A percentile compares a stretch with the other conserved stretches of the same genome.
Evolutionary conservation across 2,888 invertebrate genomes (phyloP).

Genomic region (Exocentrus adspersus): DNA sequence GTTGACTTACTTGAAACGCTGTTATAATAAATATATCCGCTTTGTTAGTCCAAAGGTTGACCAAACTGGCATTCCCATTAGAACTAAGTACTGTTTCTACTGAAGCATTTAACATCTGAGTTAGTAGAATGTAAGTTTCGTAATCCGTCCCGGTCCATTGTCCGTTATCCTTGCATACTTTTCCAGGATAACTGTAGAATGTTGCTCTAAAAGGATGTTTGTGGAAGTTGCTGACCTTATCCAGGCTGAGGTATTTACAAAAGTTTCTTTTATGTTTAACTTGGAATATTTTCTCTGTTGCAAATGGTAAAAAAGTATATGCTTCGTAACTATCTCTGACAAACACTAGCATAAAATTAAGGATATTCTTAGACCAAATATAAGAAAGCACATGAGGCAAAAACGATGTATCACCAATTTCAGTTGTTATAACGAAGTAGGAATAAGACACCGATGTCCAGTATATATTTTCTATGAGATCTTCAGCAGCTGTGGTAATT

Average conservation of each 20-base stretch:
- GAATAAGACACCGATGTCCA: neutral
- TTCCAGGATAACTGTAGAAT: neutral
- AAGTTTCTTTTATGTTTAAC: neutral
- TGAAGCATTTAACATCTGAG: constrained; percentile 20
- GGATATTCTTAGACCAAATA: constrained; percentile 1
- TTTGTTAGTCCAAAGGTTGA: constrained; percentile 1
- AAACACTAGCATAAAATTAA: constrained; percentile 2
- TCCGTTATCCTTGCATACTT: constrained; percentile 10
- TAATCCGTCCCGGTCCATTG: constrained; percentile 17
- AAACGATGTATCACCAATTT: neutral
- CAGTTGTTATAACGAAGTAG: neutral
- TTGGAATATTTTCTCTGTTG: neutral
- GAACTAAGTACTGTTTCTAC: neutral
- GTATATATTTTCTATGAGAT: neutral
- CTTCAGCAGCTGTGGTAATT: neutral
- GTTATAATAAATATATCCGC: constrained; percentile 21
- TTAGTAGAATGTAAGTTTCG: constrained; percentile 7
- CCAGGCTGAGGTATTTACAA: constrained; percentile 2
- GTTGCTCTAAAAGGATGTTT: constrained; percentile 11
- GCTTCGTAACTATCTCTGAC: neutral
- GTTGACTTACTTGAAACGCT: constrained; percentile 23
- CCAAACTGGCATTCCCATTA: constrained; percentile 9
- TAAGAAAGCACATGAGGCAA: neutral
- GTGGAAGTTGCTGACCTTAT: constrained; percentile 21
- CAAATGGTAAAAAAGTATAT: neutral